Percentiles rank a stretch among this genome's conserved stretches.
These are phyloP conservation scores for Pseudois nayaur DNA, from an alignment of 2,113 vertebrate genomes.

Conservation along the genomic window DNA sequence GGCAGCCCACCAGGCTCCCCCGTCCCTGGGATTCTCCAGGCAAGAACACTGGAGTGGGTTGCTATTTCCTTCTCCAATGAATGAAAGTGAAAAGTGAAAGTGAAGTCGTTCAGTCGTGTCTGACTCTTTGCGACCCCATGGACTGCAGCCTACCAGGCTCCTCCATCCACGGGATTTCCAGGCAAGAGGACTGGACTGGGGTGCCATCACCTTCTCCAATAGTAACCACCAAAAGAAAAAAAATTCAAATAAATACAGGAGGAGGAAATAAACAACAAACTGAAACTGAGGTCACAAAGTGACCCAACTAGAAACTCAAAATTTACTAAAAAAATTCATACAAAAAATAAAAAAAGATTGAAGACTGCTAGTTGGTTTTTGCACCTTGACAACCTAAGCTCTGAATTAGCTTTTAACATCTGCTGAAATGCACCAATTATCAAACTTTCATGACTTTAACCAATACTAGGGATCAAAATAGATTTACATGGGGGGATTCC, in stretches of 20 bases:
- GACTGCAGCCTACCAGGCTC: too few species aligned
- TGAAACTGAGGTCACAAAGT: not conserved
- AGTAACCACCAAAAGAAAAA: not conserved
- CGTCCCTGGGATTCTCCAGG: too few species aligned
- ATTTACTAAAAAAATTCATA: not conserved
- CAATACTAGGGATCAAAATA: not conserved
- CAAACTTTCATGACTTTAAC: not conserved
- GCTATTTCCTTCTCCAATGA: too few species aligned
- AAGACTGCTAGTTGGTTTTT: not conserved
- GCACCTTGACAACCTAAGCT: not conserved
- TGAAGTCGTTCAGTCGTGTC: too few species aligned
- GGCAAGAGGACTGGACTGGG: too few species aligned
- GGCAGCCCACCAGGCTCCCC: too few species aligned
- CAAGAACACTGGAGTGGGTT: too few species aligned
- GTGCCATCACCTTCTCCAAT: not conserved
- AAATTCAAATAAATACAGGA: not conserved
- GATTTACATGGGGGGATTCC: not conserved
- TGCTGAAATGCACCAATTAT: not conserved
- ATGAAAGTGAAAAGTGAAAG: too few species aligned
- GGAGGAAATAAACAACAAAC: not conserved
- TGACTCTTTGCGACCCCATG: too few species aligned
- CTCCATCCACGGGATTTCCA: too few species aligned
- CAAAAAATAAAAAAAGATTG: not conserved
- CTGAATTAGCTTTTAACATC: conserved; percentile 26
- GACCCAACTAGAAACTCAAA: not conserved